Evolutionary conservation across 1,140 invertebrate genomes (phyloP).

Genomic region (Leptestheria dahalacensis): DNA sequence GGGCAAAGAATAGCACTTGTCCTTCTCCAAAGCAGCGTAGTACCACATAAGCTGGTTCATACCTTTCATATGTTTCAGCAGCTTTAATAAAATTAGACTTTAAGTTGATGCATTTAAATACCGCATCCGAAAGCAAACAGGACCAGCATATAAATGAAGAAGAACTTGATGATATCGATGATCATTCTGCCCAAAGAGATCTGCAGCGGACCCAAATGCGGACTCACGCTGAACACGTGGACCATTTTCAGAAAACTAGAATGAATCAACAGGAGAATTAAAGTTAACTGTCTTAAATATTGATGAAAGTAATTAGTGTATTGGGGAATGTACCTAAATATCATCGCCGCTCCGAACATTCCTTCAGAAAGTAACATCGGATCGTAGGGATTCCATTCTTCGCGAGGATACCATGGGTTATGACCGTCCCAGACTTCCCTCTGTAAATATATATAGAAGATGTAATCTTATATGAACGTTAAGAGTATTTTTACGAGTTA

Average conservation of each 20-base stretch:
- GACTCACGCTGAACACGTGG: constrained; percentile 90
- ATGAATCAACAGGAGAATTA: constrained; percentile 14
- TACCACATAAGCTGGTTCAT: constrained; percentile 90
- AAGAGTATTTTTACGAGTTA: constrained; percentile 4
- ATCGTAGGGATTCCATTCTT: constrained; percentile 83
- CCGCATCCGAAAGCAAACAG: constrained; percentile 80
- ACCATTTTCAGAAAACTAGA: constrained; percentile 74
- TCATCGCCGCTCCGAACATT: constrained; percentile 86
- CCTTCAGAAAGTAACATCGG: constrained; percentile 87
- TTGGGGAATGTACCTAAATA: constrained; percentile 50
- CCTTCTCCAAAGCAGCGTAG: constrained; percentile 75
- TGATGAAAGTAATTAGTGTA: neutral
- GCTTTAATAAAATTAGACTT: constrained; percentile 2
- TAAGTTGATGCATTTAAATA: constrained; percentile 21
- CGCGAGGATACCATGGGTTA: constrained; percentile 64
- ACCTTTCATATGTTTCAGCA: constrained; percentile 38
- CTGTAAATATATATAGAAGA: constrained; percentile 27
- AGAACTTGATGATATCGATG: constrained; percentile 84
- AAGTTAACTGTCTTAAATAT: constrained; percentile 1
- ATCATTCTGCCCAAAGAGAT: constrained; percentile 83
- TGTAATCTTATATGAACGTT: neutral
- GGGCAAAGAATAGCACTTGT: constrained; percentile 59
- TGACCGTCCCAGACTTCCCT: constrained; percentile 50
- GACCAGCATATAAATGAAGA: constrained; percentile 80
- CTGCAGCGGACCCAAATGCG: constrained; percentile 75